phyloP scores from a whole-genome alignment of 2,113 vertebrate species.

The Pelusios castaneus region DNA sequence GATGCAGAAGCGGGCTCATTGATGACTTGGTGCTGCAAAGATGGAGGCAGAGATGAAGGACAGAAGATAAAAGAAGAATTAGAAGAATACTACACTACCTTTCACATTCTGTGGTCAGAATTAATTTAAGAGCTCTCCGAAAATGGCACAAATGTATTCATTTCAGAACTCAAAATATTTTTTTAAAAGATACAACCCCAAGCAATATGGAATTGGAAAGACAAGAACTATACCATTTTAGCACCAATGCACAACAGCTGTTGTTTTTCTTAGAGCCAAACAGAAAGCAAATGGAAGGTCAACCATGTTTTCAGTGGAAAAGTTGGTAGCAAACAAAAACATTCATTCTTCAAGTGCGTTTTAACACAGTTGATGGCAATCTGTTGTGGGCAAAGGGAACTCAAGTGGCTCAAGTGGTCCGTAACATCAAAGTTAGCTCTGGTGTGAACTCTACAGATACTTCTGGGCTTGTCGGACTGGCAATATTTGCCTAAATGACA shows the following conservation, averaged over 20 bases:
- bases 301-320: background rate
- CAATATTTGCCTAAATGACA: background rate
- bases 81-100: slow-evolving; percentile 60
- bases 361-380: slow-evolving; percentile 14
- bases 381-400: background rate
- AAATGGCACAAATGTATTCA: slow-evolving; percentile 40
- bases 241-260: background rate
- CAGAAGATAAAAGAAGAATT: slow-evolving; percentile 53
- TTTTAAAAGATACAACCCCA: background rate
- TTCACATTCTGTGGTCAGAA: slow-evolving; percentile 55
- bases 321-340: background rate
- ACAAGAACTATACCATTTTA: slow-evolving; percentile 25
- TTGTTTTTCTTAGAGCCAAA: slow-evolving; percentile 18
- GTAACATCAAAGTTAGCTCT: background rate
- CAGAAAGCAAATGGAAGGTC: slow-evolving; percentile 21
- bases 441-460: background rate
- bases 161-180: slow-evolving; percentile 58
- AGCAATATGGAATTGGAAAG: slow-evolving; percentile 30
- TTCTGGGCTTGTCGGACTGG: background rate
- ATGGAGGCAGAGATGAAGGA: slow-evolving; percentile 57
- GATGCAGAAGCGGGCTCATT: slow-evolving; percentile 49
- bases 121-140: slow-evolving; percentile 48
- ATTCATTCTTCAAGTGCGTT: slow-evolving; percentile 21
- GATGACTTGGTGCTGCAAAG: slow-evolving; percentile 35
- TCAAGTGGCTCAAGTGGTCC: background rate